Evolutionary conservation across 2,888 invertebrate genomes (phyloP), one percentile per base, ranked within the genome.

Genomic region (Drosophila subsilvestris): DNA sequence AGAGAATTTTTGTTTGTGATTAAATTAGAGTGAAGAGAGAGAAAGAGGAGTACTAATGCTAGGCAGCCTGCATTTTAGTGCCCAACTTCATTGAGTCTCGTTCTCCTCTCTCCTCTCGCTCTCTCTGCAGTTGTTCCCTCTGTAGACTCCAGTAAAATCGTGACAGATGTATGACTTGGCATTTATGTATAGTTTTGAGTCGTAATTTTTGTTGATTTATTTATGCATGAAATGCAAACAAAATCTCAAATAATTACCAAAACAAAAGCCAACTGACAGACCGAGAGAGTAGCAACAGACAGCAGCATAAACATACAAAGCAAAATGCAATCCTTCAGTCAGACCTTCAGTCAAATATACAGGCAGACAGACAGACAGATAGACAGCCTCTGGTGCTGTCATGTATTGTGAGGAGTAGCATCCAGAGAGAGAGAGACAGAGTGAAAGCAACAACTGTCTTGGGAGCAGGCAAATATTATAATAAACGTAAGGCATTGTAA

Each of bases 241-340:
- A 80, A 85, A 85, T 88, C 70, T 71, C 37, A 76, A 74, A 83
- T 86, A 83, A 88, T 86, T 86, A 86, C 74, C 78, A 83, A 37
- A 37, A 78, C 88, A 83, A 88, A 68, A 63, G 69, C 71, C 45
- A 58, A 50, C 69, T 72, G 73, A 73, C 74, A 65, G 66, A 29
- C 59, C 27, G 44, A 74, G 74, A 45, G 74, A 66, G 65, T 47
- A 55, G 20, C 37, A 42, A 10, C 20, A 51, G 17, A 18, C 10
- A 9, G 32, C 12, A 14, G 12, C 3, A 27, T 14, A 37, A 6
- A 37, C 14, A 37, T n/a, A 37, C n/a, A 37, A 14, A 37, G n/a
- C 37, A 2, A 14, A 37, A 37, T n/a, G 2, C 37, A 37, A 37
- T n/a, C 37, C 37, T 37, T 37, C 37, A 37, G 37, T 37, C 14